These are phyloP conservation scores for Ursus arctos DNA, from an alignment of 2,113 vertebrate species.

Conservation along the genomic window DNA sequence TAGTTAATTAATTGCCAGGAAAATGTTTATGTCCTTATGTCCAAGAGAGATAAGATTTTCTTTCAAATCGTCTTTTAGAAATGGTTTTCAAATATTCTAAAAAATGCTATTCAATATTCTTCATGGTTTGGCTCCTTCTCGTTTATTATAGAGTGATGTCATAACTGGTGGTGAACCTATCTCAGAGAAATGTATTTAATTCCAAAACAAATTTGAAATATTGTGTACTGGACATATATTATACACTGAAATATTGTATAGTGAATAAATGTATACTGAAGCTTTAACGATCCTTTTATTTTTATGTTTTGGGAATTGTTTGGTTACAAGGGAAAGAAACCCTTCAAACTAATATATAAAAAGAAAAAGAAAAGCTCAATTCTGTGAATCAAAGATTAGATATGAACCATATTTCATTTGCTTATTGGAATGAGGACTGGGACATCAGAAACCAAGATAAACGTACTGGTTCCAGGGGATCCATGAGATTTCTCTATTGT, in stretches of 20 bases:
- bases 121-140: not conserved
- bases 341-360: not conserved
- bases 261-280: not conserved
- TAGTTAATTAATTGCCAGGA: not conserved
- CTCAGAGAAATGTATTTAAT: not conserved
- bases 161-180: not conserved
- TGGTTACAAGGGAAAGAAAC: not conserved
- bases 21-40: not conserved
- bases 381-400: not conserved
- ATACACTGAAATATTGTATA: not conserved
- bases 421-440: not conserved
- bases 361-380: not conserved
- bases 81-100: not conserved
- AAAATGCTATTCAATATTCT: not conserved
- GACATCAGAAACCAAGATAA: not conserved
- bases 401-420: not conserved
- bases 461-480: not conserved
- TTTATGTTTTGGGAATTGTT: not conserved
- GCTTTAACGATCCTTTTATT: not conserved
- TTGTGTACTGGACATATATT: not conserved
- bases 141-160: not conserved
- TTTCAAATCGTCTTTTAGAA: not conserved
- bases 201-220: not conserved
- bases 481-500: not conserved
- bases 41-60: not conserved